Base-by-base conservation (phyloP, 2,113 vertebrate species). In the Verasper variegatus region DNA sequence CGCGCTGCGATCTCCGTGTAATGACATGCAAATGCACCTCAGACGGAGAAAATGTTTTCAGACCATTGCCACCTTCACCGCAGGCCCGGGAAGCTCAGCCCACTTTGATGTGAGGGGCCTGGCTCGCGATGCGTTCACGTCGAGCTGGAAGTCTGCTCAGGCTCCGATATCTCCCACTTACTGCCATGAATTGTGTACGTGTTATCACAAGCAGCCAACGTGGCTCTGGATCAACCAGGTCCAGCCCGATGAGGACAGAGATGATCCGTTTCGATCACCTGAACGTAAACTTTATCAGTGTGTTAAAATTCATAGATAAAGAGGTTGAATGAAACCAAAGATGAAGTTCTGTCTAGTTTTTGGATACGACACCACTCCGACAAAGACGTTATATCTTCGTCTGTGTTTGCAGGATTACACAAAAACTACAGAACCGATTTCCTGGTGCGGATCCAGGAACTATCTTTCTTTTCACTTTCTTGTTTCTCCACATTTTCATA, bases 21-120 rank as follows among this genome's bases (percentile, higher is more conserved):
- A 85, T 80, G 66, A 82, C 26, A 86, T 83, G 87, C 66, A 88
- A 89, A 85, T 77, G 65, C 31, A 37, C 24, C 63, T 77, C 64
- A 68, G 71, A 74, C 37, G 37, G 71, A 27, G 78, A 60, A 75
- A 81, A 83, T 82, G 81, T 51, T 77, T 86, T 80, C 71, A 72
- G 71, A 49, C 56, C 54, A 18, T 52, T 74, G 74, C 80, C 72
- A 71, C 70, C 84, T 80, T 84, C 78, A 68, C 84, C 81, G 82
- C 75, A 40, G 82, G 84, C 31, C 81, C 12, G 62, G 61, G 61
- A 69, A 84, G 45, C 59, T 74, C 27, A 10, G 54, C 8, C n/a
- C 3, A 23, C 85, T 91, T 86, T 89, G 79, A 86, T 80, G 79
- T 83, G 3, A 15, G 42, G 57, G 59, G 51, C 11, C 52, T 12